Evolutionary conservation across 2,888 invertebrate species (phyloP).

Genomic region (Ophion obscuratus): DNA sequence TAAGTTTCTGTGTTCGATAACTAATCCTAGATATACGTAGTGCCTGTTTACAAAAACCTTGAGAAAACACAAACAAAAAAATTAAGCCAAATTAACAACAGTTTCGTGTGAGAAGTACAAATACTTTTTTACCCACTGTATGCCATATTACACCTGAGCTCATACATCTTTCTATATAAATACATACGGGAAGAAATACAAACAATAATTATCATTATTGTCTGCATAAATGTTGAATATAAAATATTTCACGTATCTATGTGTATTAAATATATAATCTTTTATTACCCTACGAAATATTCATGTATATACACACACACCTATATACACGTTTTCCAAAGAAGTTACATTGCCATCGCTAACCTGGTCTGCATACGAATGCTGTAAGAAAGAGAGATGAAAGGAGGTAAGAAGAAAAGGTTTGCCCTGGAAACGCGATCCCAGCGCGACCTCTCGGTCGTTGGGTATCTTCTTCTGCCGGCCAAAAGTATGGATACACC

Average conservation of each 20-base stretch:
- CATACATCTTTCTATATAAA: neutral
- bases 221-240: neutral
- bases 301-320: neutral
- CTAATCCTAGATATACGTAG: too few species aligned
- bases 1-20: too few species aligned
- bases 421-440: conserved; percentile 24
- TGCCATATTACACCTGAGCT: neutral
- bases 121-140: too few species aligned
- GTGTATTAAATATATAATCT: neutral
- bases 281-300: neutral
- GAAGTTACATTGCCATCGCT: conserved; percentile 32
- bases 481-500: too few species aligned
- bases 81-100: too few species aligned
- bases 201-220: neutral
- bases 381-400: conserved; percentile 6
- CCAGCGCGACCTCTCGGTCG: conserved; percentile 5
- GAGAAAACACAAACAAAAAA: too few species aligned
- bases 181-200: neutral
- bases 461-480: neutral
- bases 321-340: neutral
- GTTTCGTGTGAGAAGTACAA: too few species aligned
- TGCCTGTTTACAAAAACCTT: too few species aligned
- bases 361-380: conserved; percentile 48
- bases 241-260: neutral
- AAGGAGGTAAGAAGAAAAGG: conserved; percentile 1